Evolutionary conservation across 1,140 invertebrate species (phyloP).

Genomic region (Adelges cooleyi): DNA sequence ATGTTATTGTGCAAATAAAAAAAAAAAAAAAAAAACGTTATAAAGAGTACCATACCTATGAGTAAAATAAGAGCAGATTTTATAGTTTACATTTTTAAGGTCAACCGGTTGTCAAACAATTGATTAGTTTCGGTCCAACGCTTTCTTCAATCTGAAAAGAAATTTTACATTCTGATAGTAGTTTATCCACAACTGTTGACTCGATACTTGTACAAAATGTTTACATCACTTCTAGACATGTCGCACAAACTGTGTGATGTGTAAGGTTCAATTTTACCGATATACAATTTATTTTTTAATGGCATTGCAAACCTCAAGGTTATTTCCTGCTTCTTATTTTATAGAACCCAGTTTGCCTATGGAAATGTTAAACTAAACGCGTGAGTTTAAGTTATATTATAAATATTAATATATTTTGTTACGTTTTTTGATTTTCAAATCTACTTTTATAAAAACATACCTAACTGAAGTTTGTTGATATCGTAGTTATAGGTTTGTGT

Average conservation of each 20-base stretch:
- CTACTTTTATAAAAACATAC: background rate
- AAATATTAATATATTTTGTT: background rate
- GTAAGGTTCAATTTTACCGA: background rate
- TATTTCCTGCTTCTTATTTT: constrained; percentile 15
- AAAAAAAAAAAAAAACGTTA: too few species aligned
- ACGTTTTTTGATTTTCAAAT: background rate
- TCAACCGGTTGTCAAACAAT: constrained; percentile 19
- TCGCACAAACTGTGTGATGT: too few species aligned
- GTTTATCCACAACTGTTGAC: too few species aligned
- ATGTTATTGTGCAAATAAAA: too few species aligned
- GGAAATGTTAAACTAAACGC: constrained; percentile 10
- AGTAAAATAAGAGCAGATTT: too few species aligned
- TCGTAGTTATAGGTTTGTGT: too few species aligned
- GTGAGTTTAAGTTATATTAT: background rate
- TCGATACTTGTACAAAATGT: too few species aligned
- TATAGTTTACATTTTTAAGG: too few species aligned
- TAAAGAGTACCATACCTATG: too few species aligned
- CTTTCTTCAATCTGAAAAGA: background rate
- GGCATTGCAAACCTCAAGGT: background rate
- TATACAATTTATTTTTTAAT: background rate
- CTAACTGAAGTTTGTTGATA: too few species aligned
- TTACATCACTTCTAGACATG: too few species aligned
- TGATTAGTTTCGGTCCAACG: background rate
- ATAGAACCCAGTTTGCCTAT: constrained; percentile 6
- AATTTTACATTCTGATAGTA: background rate